Evolutionary conservation across 2,888 invertebrate genomes (phyloP), one percentile per base, ranked within the genome.

Genomic region (Aporophyla lueneburgensis): DNA sequence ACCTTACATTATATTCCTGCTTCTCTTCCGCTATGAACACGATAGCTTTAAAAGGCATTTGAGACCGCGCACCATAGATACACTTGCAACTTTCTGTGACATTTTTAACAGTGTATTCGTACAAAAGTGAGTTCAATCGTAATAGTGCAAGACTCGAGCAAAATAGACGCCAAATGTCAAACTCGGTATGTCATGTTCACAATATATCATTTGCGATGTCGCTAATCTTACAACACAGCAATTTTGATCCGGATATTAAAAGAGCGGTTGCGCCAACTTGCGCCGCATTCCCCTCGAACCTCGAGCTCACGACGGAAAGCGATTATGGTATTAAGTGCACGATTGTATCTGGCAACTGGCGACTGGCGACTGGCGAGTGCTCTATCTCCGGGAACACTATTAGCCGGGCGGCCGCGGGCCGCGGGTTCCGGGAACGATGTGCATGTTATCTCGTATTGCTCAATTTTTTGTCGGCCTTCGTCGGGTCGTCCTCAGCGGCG

Each of bases 381-480:
- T 75, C 46, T 71, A 74, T 81, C 74, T 63, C 79, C 81, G 67
- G 66, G 78, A 80, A 79, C 81, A 78, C 75, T 76, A 21, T 43
- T 27, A 76, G 51, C 51, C 1, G 66, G 24, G 58, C 56, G 67
- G 19, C 65, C 46, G 56, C n/a, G n/a, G n/a, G n/a, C n/a, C n/a
- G 75, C 65, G 59, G 71, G 80, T 82, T 75, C 84, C 74, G 65
- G 65, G 84, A 83, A 79, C 74, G 65, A 58, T 75, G 67, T 58
- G 66, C 79, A 49, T 74, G 61, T 85, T 76, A 84, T 84, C 46
- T 67, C 77, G 51, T 49, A 67, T 77, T 62, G 51, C 53, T 27
- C 24, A 46, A 51, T 54, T 76, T 79, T 58, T 61, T 76, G 46
- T 56, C 53, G n/a, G 33, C 21, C 10, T 19, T 49, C n/a, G 21